A percentile compares a stretch with the other conserved stretches of the same genome.
Evolutionary conservation across 2,113 vertebrate species (phyloP).

Genomic region (Ifrita kowaldi): DNA sequence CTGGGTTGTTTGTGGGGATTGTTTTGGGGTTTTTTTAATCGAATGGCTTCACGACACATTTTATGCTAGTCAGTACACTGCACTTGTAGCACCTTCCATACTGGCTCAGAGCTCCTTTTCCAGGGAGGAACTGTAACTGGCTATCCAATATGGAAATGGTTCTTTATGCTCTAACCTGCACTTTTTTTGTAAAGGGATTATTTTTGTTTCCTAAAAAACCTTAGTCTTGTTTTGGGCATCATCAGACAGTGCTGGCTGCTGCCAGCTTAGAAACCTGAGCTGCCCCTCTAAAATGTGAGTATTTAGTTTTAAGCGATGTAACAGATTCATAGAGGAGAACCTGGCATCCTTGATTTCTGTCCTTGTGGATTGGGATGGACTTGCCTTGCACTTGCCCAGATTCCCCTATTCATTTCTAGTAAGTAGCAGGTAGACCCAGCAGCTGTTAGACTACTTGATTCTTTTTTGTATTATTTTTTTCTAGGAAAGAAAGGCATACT

Average conservation of each 20-base stretch:
- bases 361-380: not conserved
- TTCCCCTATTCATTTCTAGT: not conserved
- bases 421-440: not conserved
- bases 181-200: slow-evolving; percentile 13
- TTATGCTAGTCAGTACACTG: not conserved
- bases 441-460: not conserved
- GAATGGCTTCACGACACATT: not conserved
- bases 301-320: not conserved
- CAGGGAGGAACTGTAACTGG: not conserved
- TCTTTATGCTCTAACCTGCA: slow-evolving; percentile 11
- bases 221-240: not conserved
- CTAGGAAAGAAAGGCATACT: slow-evolving; percentile 28
- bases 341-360: not conserved
- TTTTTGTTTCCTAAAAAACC: slow-evolving; percentile 1
- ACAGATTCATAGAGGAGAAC: not conserved
- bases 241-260: not conserved
- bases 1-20: not conserved
- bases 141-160: not conserved
- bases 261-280: not conserved
- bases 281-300: not conserved
- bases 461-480: not conserved
- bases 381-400: slow-evolving; percentile 21
- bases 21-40: not conserved
- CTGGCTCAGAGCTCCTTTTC: slow-evolving; percentile 16
- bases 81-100: slow-evolving; percentile 34